phyloP scores from a whole-genome alignment of 2,888 invertebrate genomes.

The Drosophila longiperda region DNA sequence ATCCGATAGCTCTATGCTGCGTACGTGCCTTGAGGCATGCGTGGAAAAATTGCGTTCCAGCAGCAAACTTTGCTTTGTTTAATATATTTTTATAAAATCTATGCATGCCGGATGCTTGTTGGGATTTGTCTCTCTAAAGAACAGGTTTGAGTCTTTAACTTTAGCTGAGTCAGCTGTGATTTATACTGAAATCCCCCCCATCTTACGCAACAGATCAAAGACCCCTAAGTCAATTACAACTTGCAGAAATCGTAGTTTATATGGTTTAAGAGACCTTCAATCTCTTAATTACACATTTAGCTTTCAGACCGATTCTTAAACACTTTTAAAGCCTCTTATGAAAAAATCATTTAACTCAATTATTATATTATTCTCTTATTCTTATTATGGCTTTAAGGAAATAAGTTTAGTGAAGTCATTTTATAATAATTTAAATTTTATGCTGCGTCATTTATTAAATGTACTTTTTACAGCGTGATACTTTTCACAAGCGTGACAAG shows the following conservation, averaged over 20 bases:
- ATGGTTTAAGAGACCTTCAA: not conserved
- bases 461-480: not conserved
- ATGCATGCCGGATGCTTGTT: slow-evolving; percentile 17
- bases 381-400: not conserved
- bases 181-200: no score
- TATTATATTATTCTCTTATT: not conserved
- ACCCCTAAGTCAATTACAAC: not conserved
- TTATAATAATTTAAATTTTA: not conserved
- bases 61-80: not conserved
- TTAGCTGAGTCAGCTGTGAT: slow-evolving; percentile 1
- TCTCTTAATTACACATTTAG: not conserved
- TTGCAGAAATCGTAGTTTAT: not conserved
- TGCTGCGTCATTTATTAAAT: not conserved
- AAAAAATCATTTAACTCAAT: not conserved
- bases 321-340: not conserved
- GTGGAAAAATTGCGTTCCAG: not conserved
- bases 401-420: not conserved
- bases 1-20: slow-evolving; percentile 25
- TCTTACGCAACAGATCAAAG: not conserved
- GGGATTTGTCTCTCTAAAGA: slow-evolving; percentile 16
- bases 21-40: slow-evolving; percentile 54
- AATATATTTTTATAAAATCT: slow-evolving; percentile 3
- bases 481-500: not conserved
- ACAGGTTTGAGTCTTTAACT: slow-evolving; percentile 2
- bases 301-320: not conserved